Evolutionary conservation across 2,888 invertebrate genomes (phyloP).

Genomic region (Tenodera sinensis): DNA sequence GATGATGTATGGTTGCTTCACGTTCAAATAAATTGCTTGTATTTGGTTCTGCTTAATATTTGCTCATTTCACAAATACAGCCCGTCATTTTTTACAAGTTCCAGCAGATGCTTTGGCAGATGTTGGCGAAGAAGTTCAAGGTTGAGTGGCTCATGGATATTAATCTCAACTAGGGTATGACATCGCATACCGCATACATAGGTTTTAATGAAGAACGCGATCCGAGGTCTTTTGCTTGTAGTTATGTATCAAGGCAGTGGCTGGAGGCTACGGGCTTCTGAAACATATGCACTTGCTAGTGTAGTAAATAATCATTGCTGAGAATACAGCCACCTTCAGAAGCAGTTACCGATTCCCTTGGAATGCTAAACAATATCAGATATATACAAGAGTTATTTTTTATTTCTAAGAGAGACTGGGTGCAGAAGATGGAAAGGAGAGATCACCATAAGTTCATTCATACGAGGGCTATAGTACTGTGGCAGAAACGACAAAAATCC

Average conservation of each 20-base stretch:
- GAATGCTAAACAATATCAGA: too few relatives aligned
- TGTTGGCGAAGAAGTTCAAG: not conserved
- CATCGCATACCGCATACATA: not conserved
- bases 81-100: not conserved
- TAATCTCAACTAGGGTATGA: not conserved
- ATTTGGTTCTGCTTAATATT: not conserved
- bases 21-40: too few relatives aligned
- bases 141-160: not conserved
- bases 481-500: too few relatives aligned
- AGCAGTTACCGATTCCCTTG: too few relatives aligned
- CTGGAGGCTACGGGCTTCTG: not conserved
- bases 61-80: not conserved
- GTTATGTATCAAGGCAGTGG: not conserved
- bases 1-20: too few relatives aligned
- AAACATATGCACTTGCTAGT: not conserved
- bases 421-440: too few relatives aligned
- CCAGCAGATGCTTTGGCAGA: not conserved
- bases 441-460: too few relatives aligned
- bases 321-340: too few relatives aligned
- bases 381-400: too few relatives aligned
- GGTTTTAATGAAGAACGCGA: not conserved
- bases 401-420: too few relatives aligned
- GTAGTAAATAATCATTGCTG: not conserved
- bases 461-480: too few relatives aligned
- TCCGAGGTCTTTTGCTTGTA: not conserved